Percentiles rank a stretch among this genome's conserved stretches.
Conservation (phyloP, 2,797 vertebrate species). For the Anolis apletophallus region DNA sequence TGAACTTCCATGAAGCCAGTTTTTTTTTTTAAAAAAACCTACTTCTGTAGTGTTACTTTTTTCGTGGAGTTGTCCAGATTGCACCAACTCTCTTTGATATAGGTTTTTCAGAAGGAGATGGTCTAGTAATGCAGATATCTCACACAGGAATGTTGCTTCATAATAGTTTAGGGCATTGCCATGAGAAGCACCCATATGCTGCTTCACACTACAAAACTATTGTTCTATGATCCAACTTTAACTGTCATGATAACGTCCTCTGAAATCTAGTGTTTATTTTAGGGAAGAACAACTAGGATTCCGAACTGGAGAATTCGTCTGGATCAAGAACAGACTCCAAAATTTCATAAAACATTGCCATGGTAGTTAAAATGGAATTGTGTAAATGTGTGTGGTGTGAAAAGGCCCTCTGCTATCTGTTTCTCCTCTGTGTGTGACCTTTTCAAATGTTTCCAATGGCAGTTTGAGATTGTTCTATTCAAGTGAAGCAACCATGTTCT, state of each 20-base stretch:
- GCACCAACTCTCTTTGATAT: neutral
- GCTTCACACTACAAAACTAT: no score
- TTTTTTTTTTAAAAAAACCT: neutral
- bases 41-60: conserved; percentile 30
- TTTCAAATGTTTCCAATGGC: conserved; percentile 10
- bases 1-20: neutral
- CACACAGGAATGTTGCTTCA: neutral
- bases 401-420: neutral
- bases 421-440: conserved; percentile 18
- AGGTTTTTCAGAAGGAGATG: neutral
- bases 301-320: no score
- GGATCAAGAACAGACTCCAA: no score
- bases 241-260: no score
- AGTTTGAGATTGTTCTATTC: neutral
- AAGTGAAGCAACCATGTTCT: neutral
- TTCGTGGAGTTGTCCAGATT: neutral
- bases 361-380: no score
- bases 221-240: no score
- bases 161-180: no score
- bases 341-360: no score
- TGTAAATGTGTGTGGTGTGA: no score
- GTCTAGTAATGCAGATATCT: neutral
- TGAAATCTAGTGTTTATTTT: no score
- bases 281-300: no score
- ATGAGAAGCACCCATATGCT: neutral